These are phyloP conservation scores for Aleiodes alternator DNA, from an alignment of 2,888 invertebrate species.

Conservation along the genomic window DNA sequence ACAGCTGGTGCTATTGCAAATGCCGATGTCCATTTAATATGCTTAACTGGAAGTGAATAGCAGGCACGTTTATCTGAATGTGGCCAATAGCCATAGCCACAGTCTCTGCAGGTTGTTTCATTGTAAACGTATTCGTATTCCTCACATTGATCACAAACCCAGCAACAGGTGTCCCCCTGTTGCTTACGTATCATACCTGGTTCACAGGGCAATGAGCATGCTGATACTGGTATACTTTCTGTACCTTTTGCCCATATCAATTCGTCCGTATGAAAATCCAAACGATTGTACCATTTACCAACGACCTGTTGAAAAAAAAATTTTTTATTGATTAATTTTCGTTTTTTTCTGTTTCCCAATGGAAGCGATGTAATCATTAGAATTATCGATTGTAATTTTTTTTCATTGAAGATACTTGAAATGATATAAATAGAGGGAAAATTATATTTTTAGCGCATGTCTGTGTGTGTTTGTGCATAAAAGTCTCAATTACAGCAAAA, in stretches of 20 bases:
- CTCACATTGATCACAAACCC: conserved; percentile 86
- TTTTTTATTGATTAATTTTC: not conserved
- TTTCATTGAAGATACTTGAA: too few species aligned
- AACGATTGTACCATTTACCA: conserved; percentile 80
- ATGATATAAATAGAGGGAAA: too few species aligned
- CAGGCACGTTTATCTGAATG: conserved; percentile 80
- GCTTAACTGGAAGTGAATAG: conserved; percentile 79
- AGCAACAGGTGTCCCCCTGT: conserved; percentile 85
- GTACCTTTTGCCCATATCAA: conserved; percentile 78
- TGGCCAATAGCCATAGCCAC: conserved; percentile 82
- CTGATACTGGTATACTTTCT: conserved; percentile 79
- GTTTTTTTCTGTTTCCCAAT: too few species aligned
- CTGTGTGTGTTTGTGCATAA: too few species aligned
- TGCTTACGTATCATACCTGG: conserved; percentile 83
- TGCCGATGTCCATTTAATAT: conserved; percentile 81
- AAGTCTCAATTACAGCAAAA: too few species aligned
- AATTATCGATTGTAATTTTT: too few species aligned
- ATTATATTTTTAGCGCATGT: too few species aligned
- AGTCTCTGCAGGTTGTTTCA: conserved; percentile 81
- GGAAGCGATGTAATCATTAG: too few species aligned
- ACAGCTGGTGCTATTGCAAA: conserved; percentile 81
- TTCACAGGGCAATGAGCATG: conserved; percentile 83
- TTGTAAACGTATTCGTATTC: conserved; percentile 82
- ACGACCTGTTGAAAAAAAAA: conserved; percentile 75
- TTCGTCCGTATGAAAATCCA: conserved; percentile 76